phyloP scores from a whole-genome alignment of 37 sponge, comb jelly and placozoan species.

The Aphrocallistes beatrix region DNA sequence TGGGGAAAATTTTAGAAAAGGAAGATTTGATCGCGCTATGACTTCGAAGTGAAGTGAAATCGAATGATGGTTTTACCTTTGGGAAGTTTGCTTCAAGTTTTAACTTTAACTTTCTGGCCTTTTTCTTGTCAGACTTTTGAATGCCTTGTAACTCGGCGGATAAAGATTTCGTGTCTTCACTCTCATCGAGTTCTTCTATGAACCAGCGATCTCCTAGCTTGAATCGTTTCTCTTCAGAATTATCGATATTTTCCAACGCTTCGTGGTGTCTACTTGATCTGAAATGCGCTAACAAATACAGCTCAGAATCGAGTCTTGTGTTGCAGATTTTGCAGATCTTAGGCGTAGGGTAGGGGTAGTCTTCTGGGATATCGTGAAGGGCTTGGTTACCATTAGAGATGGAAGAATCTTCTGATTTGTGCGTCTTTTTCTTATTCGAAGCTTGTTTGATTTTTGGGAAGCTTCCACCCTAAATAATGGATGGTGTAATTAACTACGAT shows the following conservation, averaged over 20 bases:
- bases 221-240: not conserved
- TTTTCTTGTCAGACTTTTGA: conserved; percentile 5
- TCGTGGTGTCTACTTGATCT: conserved; percentile 11
- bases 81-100: not conserved
- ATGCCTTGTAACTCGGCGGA: not conserved
- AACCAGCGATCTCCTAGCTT: conserved; percentile 13
- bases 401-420: not conserved
- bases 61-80: not conserved
- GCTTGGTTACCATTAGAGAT: no score
- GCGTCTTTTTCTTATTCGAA: not conserved
- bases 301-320: conserved; percentile 3
- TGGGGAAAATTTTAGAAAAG: not conserved
- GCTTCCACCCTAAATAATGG: not conserved
- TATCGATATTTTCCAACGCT: not conserved
- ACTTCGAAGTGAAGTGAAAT: not conserved
- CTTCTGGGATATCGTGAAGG: not conserved
- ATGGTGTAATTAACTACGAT: not conserved
- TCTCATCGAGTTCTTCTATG: not conserved
- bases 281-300: not conserved
- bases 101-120: not conserved
- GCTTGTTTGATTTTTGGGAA: not conserved
- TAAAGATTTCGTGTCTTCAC: not conserved
- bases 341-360: not conserved
- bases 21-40: not conserved
- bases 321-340: conserved; percentile 14